Percentiles rank a stretch among this genome's conserved stretches.
phyloP scores from a whole-genome alignment of 2,888 invertebrate genomes.

The Hipparchia sbordonii region DNA sequence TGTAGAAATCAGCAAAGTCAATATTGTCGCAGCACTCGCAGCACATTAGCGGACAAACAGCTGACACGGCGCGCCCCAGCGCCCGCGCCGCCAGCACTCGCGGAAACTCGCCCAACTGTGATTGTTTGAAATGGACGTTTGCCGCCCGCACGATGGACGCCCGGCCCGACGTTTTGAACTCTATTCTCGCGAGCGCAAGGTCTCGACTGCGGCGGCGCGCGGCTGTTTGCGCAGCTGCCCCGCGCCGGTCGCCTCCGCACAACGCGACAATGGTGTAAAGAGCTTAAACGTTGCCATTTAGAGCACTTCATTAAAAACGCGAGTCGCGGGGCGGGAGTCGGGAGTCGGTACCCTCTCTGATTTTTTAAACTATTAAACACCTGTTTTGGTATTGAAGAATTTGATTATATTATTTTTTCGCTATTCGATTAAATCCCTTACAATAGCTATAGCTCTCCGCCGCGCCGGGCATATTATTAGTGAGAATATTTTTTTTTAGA shows the following conservation, averaged over 20 bases:
- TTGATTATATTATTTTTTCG: background rate
- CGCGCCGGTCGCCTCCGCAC: slow-evolving; percentile 6
- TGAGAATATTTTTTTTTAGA: no score
- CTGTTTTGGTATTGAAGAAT: background rate
- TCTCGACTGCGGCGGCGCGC: background rate
- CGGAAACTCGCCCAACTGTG: background rate
- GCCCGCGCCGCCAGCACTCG: background rate
- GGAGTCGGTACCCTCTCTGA: background rate
- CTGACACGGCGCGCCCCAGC: background rate
- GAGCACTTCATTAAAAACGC: slow-evolving; percentile 5
- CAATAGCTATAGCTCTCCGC: no score
- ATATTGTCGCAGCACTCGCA: background rate
- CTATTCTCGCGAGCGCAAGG: background rate
- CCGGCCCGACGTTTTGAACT: background rate
- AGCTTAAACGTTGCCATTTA: slow-evolving; percentile 1
- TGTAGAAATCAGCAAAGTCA: background rate
- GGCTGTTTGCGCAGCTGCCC: slow-evolving; percentile 5
- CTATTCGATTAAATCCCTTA: no score
- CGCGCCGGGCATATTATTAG: no score
- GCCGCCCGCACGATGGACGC: background rate
- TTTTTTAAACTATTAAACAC: background rate
- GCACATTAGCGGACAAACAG: background rate
- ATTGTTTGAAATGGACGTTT: no score
- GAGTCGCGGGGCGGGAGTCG: background rate
- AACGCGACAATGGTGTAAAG: background rate